Base-by-base conservation (phyloP, 2,113 vertebrate species). In the Campylomormyrus numenius region DNA sequence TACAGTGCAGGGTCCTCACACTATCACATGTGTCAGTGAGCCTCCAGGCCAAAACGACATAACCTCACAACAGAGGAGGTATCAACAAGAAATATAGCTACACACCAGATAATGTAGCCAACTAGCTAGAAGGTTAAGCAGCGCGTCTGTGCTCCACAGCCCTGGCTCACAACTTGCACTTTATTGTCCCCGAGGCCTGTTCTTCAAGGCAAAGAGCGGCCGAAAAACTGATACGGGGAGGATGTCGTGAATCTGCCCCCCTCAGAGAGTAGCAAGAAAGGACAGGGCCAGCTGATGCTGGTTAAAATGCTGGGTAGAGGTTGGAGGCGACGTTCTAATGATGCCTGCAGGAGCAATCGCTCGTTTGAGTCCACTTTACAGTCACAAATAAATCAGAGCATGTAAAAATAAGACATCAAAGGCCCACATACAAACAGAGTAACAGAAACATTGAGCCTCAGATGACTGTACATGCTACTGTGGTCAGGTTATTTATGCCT, bases 51-150 rank as follows among this genome's bases (percentile, higher is more conserved):
- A 88, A 45, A 42, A 80, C 21, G 46, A 58, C 19, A 46, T 35
- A 56, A 85, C 89, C 35, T 24, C 5, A 24, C 19, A 58, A 58
- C 56, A 24, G 19, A 42, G 35, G 35, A 39, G 15, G 35, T 35
- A 39, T 39, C 70, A 77, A 83, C 70, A 89, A 42, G 21, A 88
- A 46, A 88, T 27, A 42, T 11, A 89, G 49, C 50, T 35, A 45
- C 45, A 39, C 88, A 89, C 91, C 87, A 53, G 50, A 77, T 80
- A 86, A 62, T 35, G 70, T 35, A 83, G 27, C n/a, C 50, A 89
- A 89, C 24, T 84, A 70, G 35, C 53, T 45, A 66, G 9, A 48
- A 50, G 24, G 48, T 52, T 27, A 85, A 70, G 49, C 31, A 1
- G 45, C 15, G 8, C 35, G 27, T 66, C 87, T 88, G 86, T 89